phyloP scores from a whole-genome alignment of 2,113 vertebrate genomes.

The Callithrix jacchus region DNA sequence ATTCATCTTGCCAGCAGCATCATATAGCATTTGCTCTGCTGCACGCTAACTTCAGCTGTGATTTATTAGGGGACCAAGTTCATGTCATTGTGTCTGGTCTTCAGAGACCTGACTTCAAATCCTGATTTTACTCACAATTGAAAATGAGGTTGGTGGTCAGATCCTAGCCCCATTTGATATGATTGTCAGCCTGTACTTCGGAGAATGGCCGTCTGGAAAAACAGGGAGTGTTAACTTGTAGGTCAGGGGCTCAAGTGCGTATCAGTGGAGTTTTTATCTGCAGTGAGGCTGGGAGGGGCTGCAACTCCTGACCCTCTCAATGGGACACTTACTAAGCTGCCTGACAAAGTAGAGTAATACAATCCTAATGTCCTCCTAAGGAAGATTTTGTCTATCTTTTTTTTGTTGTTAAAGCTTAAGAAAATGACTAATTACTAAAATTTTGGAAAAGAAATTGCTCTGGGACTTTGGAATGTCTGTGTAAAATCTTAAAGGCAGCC shows the following conservation, averaged over 20 bases:
- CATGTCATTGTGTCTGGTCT: conserved; percentile 65
- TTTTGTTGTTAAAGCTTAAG: conserved; percentile 64
- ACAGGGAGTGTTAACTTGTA: conserved; percentile 38
- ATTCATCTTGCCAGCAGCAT: conserved; percentile 58
- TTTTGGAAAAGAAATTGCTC: conserved; percentile 62
- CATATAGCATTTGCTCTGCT: conserved; percentile 2
- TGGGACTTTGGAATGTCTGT: conserved; percentile 67
- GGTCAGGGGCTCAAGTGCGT: conserved; percentile 48
- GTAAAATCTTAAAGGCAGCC: conserved; percentile 72
- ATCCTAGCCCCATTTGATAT: conserved; percentile 38
- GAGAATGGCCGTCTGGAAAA: conserved; percentile 43
- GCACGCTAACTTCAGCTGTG: conserved; percentile 58
- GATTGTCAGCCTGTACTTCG: conserved; percentile 55
- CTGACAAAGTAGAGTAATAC: conserved; percentile 41
- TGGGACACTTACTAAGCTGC: conserved; percentile 56
- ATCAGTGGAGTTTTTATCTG: conserved; percentile 43
- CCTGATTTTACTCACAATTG: conserved; percentile 70
- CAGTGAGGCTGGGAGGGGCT: neutral
- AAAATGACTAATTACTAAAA: conserved; percentile 75
- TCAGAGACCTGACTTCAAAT: conserved; percentile 75
- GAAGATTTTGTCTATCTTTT: conserved; percentile 59
- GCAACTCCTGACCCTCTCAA: conserved; percentile 22
- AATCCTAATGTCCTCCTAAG: conserved; percentile 26
- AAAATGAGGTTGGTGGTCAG: conserved; percentile 70
- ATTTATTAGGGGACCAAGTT: conserved; percentile 77